Percentiles rank a stretch among this genome's conserved stretches.
Conservation (phyloP, 2,797 vertebrate genomes). For the Hydrocynus forskahlii region DNA sequence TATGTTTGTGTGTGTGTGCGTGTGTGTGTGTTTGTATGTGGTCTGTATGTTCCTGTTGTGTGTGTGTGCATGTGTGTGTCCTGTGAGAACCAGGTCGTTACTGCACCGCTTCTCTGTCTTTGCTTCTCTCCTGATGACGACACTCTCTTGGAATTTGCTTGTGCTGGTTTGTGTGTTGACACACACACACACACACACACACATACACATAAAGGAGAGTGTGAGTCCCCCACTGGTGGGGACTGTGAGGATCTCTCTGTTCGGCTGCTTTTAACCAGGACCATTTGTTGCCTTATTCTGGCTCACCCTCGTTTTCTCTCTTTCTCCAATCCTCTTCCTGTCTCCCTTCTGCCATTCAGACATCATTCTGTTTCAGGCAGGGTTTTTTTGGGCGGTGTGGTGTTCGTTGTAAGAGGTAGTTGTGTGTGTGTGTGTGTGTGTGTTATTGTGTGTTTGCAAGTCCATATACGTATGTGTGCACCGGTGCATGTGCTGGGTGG, state of each 20-base stretch:
- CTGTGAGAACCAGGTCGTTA: conserved; percentile 58
- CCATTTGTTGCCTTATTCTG: conserved; percentile 75
- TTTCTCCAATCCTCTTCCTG: conserved; percentile 61
- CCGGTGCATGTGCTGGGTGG: conserved; percentile 25
- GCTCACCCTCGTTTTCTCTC: conserved; percentile 44
- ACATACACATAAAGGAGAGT: conserved; percentile 51
- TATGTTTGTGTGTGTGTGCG: not conserved
- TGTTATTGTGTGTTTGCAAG: not conserved
- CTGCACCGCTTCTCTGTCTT: conserved; percentile 76
- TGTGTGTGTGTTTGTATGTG: conserved; percentile 10
- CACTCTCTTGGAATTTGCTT: conserved; percentile 81
- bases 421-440: not conserved
- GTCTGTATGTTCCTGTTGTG: conserved; percentile 3
- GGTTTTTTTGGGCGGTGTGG: too few species aligned
- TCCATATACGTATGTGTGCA: conserved; percentile 9
- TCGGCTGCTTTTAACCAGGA: conserved; percentile 72
- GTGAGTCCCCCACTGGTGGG: conserved; percentile 54
- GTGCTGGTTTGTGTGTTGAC: conserved; percentile 61
- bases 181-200: conserved; percentile 53
- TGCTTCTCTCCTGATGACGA: conserved; percentile 76
- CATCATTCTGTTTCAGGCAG: conserved; percentile 62
- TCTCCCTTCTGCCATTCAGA: conserved; percentile 64
- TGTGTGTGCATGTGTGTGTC: conserved; percentile 18
- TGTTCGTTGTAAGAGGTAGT: too few species aligned
- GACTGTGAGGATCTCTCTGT: conserved; percentile 65